These are phyloP conservation scores for Oophaga sylvatica DNA, from an alignment of 2,797 vertebrate species.

Conservation along the genomic window DNA sequence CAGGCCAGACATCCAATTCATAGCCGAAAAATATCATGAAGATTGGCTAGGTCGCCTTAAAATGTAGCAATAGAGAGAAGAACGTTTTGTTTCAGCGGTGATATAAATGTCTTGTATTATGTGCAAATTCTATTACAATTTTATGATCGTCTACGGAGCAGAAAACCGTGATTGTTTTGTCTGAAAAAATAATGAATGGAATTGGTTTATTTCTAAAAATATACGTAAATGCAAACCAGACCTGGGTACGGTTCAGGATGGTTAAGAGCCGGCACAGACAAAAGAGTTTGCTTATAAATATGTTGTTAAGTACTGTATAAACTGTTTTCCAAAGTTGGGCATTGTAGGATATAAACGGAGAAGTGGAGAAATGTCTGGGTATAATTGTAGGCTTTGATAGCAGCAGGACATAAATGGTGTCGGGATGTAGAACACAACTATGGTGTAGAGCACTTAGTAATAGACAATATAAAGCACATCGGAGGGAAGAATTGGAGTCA, in stretches of 20 bases:
- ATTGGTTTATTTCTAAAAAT: background rate
- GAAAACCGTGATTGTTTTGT: background rate
- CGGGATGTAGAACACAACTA: no score
- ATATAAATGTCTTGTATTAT: constrained; percentile 9
- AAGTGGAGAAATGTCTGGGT: background rate
- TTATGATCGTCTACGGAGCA: background rate
- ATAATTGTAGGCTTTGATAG: background rate
- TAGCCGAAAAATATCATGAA: background rate
- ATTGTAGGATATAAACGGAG: background rate
- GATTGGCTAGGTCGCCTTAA: background rate
- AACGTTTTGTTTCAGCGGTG: background rate
- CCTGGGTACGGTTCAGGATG: background rate
- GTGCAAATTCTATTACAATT: background rate
- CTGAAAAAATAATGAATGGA: background rate
- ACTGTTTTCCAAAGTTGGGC: background rate
- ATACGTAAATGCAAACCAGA: background rate
- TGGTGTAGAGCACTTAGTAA: no score
- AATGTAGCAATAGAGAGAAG: background rate
- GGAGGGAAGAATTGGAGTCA: background rate
- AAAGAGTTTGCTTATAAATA: background rate
- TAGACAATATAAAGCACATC: background rate
- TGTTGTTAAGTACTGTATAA: background rate
- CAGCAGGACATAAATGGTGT: background rate
- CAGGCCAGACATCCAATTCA: background rate
- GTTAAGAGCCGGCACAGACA: background rate